Evolutionary conservation across 2,888 invertebrate species (phyloP), one percentile per base, ranked within the genome.

Genomic region (Drosophila niveifrons): DNA sequence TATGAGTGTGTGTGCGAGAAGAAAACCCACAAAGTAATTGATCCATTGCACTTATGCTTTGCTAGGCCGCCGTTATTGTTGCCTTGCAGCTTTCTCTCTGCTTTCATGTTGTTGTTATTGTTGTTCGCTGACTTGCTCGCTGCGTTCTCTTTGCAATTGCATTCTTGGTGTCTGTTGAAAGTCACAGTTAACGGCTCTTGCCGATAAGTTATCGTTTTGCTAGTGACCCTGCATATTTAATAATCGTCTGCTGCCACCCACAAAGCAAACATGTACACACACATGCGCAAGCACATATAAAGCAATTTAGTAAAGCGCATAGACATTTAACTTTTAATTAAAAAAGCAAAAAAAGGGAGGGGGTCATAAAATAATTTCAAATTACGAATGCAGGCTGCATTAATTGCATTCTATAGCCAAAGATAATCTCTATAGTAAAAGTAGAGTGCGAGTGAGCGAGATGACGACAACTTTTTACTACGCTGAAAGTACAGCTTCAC

Each of bases 41-140:
- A 89, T 88, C 90, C 88, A 88, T 80, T 89, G 90, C 88, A 88
- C 78, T 86, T 83, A 82, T 82, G 80, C 66, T 82, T 78, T 67
- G 72, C 73, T 75, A 72, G 63, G 75, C 74, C 65, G 72, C 17
- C 43, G 47, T 59, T 56, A 39, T 44, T 61, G 70, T 56, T 65
- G 65, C 58, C 76, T 58, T 66, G 73, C 64, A 76, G 75, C 88
- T 82, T 85, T 82, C 88, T 82, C 88, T 87, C 72, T 61, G 64
- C 50, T 61, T 51, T 58, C 13, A 18, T 48, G 18, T 31, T 48
- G 18, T 36, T 36, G 34, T 36, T 34, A 1, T 34, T 36, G 11
- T 36, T 17, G 47, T 59, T 48, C 52, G 51, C 17, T 46, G 11
- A n/a, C 36, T 36, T 36, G 46, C 56, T 72, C 13, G 8, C 15